Conservation (phyloP, 2,113 vertebrate genomes). For the Manacus vitellinus region DNA sequence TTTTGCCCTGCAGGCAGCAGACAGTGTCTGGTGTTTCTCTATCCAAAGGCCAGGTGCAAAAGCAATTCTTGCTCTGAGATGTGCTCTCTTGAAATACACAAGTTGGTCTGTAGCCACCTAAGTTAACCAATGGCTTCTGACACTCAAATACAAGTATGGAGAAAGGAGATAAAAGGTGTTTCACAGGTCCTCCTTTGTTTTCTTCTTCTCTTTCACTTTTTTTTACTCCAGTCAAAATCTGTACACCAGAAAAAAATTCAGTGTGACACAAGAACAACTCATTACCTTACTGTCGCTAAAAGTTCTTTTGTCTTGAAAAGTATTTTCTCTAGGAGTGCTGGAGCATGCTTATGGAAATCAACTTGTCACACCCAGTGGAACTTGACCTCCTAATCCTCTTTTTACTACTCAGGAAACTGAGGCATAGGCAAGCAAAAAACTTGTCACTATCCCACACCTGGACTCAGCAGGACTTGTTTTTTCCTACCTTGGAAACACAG, state of each 20-base stretch:
- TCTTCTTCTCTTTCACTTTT: neutral
- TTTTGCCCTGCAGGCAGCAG: constrained; percentile 14
- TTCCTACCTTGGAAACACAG: constrained; percentile 12
- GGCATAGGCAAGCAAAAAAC: neutral
- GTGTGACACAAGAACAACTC: neutral
- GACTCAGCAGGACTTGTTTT: neutral
- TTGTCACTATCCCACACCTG: neutral
- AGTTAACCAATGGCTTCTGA: neutral
- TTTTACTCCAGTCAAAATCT: neutral
- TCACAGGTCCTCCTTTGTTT: neutral
- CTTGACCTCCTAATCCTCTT: neutral
- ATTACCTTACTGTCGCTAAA: neutral
- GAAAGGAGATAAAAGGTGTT: neutral
- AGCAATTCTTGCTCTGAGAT: neutral
- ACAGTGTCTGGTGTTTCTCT: neutral
- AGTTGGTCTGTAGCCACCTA: neutral
- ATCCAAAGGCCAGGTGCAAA: neutral
- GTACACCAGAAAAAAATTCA: neutral
- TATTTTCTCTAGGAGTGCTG: neutral
- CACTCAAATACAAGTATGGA: neutral
- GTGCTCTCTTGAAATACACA: neutral
- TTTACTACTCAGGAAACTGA: constrained; percentile 25
- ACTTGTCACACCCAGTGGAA: neutral
- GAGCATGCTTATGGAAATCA: neutral
- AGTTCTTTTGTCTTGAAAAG: neutral